Base-by-base conservation (phyloP, 2,888 invertebrate species). In the Ferrisia virgata region DNA sequence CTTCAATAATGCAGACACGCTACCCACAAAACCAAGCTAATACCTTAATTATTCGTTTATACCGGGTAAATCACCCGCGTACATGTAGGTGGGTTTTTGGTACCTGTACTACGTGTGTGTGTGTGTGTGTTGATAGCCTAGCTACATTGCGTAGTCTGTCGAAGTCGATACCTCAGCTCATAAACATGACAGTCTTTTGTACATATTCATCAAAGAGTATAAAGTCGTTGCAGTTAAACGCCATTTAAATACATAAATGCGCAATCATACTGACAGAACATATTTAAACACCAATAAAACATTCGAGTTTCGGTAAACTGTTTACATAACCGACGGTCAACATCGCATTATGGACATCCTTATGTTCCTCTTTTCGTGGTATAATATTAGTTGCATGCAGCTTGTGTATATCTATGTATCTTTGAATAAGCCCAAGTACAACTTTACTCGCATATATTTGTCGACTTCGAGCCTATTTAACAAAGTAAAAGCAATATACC, bases 261-360 rank as follows among this genome's bases (percentile, higher is more conserved):
- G 72, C 72, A 76, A 76, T 76, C 72, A 76, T 64, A 64, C 72
- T 36, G 36, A 36, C 36, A 76, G 64, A 76, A 76, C 72, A 76
- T 76, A 76, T 76, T 76, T 36, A 76, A 36, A 76, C 31, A 69
- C 28, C 72, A 76, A 76, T 76, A 76, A 76, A 76, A 76, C 72
- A 76, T 28, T 53, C 11, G 53, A 64, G 64, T 64, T 64, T 64
- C 64, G 64, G 64, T 64, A 64, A 64, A 64, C 64, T 64, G 64
- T 64, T 64, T 64, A 64, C 64, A 64, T 64, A 64, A 64, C 64
- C 28, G 28, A 64, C 28, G 64, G 64, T 64, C 64, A 64, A 64
- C 64, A 64, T 64, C 28, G 28, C 28, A 22, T 53, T 53, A 53
- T 53, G 22, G 53, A 22, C 53, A 53, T 53, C 53, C 53, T 53